These are phyloP conservation scores for Pipra filicauda DNA, from an alignment of 2,113 vertebrate species.

Conservation along the genomic window DNA sequence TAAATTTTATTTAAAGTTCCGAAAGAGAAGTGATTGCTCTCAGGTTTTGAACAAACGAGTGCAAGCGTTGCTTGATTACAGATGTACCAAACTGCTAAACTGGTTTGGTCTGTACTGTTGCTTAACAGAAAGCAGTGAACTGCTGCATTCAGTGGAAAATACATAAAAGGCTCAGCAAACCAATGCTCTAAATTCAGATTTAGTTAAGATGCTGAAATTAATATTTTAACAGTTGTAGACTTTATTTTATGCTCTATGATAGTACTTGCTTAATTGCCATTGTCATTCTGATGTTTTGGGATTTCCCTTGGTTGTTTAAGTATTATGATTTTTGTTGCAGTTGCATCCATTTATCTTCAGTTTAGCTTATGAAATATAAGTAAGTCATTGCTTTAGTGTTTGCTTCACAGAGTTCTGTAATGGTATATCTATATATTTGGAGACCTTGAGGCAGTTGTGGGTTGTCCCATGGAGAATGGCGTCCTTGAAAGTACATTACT, in stretches of 20 bases:
- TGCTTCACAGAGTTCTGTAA: neutral
- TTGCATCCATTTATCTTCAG: neutral
- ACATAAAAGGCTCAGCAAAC: neutral
- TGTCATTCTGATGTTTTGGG: neutral
- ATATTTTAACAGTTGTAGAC: neutral
- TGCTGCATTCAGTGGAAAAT: neutral
- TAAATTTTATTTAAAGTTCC: neutral
- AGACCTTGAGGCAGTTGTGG: neutral
- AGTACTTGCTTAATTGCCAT: neutral
- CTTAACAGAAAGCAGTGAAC: neutral
- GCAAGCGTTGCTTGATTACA: neutral
- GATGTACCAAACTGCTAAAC: neutral
- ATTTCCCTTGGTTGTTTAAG: neutral
- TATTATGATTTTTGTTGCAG: neutral
- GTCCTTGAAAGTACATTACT: neutral
- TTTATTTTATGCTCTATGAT: neutral
- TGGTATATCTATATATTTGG: neutral
- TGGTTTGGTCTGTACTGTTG: conserved; percentile 34
- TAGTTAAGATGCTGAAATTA: neutral
- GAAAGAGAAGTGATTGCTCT: neutral
- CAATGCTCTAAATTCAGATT: neutral
- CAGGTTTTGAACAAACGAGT: neutral
- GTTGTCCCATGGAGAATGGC: neutral
- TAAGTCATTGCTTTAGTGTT: neutral
- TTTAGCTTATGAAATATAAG: neutral